phyloP scores from a whole-genome alignment of 2,797 vertebrate species.

The Sebastes miniatus region DNA sequence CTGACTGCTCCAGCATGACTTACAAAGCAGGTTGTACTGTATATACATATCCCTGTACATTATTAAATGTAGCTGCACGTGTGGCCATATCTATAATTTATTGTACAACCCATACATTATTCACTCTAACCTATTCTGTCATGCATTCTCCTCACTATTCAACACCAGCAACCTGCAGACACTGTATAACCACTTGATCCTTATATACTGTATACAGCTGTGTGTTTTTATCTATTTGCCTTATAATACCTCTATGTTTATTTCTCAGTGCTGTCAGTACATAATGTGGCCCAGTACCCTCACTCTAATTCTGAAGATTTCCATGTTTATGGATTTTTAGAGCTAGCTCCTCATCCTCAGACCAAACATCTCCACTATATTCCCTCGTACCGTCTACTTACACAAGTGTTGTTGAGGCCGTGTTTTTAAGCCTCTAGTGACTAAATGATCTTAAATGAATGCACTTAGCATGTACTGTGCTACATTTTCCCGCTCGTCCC shows the following conservation, averaged over 20 bases:
- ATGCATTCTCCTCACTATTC: neutral
- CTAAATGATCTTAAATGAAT: neutral
- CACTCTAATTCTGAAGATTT: neutral
- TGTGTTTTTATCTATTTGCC: neutral
- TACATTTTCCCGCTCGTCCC: neutral
- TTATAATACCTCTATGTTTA: neutral
- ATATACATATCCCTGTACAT: neutral
- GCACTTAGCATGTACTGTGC: constrained; percentile 15
- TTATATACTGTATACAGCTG: neutral
- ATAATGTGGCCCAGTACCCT: neutral
- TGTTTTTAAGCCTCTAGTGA: neutral
- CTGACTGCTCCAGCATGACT: neutral
- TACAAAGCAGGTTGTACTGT: neutral
- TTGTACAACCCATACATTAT: constrained; percentile 14
- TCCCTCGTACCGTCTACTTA: neutral
- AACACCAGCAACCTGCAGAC: neutral
- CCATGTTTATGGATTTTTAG: neutral
- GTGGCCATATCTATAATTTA: constrained; percentile 8
- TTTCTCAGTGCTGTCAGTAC: neutral
- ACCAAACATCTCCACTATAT: neutral
- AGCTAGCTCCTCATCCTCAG: neutral
- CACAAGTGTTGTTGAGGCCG: neutral
- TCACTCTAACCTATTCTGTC: constrained; percentile 1
- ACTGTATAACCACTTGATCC: neutral
- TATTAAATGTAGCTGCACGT: neutral